Evolutionary conservation across 2,113 vertebrate species (phyloP).

Genomic region (Podarcis raffonei): DNA sequence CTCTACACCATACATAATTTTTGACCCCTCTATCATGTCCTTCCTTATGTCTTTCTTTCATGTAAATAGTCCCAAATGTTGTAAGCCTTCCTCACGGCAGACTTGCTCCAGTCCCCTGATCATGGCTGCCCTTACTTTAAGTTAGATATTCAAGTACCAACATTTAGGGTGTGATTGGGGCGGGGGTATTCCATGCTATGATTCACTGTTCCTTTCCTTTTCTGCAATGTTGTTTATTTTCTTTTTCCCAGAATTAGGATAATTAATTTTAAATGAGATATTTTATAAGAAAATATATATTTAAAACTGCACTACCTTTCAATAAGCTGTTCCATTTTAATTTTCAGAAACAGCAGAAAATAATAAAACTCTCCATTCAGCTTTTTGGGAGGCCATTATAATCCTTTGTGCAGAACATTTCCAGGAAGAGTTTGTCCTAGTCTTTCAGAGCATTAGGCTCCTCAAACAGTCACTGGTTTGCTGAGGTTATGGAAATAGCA

Average conservation of each 20-base stretch:
- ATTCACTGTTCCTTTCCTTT: not conserved
- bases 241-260: not conserved
- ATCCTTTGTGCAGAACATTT: not conserved
- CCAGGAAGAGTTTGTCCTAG: not conserved
- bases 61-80: no score
- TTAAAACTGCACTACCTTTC: not conserved
- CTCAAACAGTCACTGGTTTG: conserved; percentile 20
- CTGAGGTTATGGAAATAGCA: not conserved
- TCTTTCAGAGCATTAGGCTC: conserved; percentile 17
- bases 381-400: not conserved
- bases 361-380: not conserved
- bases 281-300: not conserved
- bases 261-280: not conserved
- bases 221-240: no score
- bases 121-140: not conserved
- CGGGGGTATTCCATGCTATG: not conserved
- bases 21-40: no score
- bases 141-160: not conserved
- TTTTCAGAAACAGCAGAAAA: not conserved
- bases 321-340: not conserved
- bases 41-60: no score
- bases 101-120: not conserved
- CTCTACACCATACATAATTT: no score
- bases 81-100: no score
- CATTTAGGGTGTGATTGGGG: no score